A percentile compares a stretch with the other conserved stretches of the same genome.
phyloP scores from a whole-genome alignment of 2,113 vertebrate genomes.

The Nerophis ophidion region DNA sequence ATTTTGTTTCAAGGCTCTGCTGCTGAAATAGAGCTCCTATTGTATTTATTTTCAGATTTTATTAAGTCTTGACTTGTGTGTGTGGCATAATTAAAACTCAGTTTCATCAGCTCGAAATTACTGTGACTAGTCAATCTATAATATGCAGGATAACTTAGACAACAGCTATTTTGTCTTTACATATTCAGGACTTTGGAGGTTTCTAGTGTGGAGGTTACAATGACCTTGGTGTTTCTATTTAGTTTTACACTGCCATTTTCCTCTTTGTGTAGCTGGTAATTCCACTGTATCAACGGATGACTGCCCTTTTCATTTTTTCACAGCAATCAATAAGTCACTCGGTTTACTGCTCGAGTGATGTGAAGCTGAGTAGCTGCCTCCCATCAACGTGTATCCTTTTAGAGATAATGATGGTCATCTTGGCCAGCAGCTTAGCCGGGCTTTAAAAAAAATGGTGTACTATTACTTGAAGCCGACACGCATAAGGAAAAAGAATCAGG shows the following conservation, averaged over 20 bases:
- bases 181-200: slow-evolving; percentile 3
- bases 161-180: slow-evolving; percentile 5
- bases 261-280: slow-evolving; percentile 42
- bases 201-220: slow-evolving; percentile 36
- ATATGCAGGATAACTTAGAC: slow-evolving; percentile 11
- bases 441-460: background rate
- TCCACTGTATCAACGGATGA: slow-evolving; percentile 44
- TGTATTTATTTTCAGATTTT: slow-evolving; percentile 9
- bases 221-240: slow-evolving; percentile 25
- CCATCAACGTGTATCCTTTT: background rate
- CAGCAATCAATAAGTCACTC: slow-evolving; percentile 50
- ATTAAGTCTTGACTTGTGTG: background rate
- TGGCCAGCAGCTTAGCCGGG: background rate
- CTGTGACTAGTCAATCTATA: background rate
- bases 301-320: slow-evolving; percentile 27
- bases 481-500: background rate
- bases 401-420: background rate
- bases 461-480: background rate
- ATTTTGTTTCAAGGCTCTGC: slow-evolving; percentile 26
- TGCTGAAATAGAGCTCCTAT: slow-evolving; percentile 22
- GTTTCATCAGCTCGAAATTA: slow-evolving; percentile 52
- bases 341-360: slow-evolving; percentile 2
- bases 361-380: background rate
- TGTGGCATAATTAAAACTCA: background rate
- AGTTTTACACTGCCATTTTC: slow-evolving; percentile 1